Conservation (phyloP, 2,888 invertebrate species). For the Chloroclystis v-ata region DNA sequence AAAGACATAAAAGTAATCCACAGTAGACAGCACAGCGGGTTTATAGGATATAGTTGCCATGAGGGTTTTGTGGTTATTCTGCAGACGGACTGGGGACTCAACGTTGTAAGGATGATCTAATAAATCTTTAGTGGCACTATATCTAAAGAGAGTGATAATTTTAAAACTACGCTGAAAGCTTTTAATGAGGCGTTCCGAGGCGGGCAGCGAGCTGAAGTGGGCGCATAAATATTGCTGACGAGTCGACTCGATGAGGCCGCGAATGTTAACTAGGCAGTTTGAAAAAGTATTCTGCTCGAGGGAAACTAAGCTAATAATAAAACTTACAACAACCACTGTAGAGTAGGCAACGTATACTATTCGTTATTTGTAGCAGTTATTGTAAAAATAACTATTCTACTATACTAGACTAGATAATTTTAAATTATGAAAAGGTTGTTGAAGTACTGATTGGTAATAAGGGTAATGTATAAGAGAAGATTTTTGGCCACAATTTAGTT, state of each 20-base stretch:
- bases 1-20: conserved; percentile 39
- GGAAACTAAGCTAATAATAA: conserved; percentile 16
- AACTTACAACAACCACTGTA: background rate
- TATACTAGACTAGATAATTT: no score
- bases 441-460: no score
- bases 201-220: conserved; percentile 44
- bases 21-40: conserved; percentile 27
- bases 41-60: conserved; percentile 29
- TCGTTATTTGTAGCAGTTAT: no score
- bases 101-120: conserved; percentile 39
- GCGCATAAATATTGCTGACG: conserved; percentile 52
- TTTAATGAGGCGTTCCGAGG: conserved; percentile 52
- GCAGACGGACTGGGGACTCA: conserved; percentile 32
- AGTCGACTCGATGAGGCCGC: conserved; percentile 42
- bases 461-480: no score
- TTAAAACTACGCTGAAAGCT: conserved; percentile 55
- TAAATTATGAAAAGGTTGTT: no score
- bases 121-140: conserved; percentile 43
- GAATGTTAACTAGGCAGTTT: conserved; percentile 41
- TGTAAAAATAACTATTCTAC: no score
- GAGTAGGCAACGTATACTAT: no score
- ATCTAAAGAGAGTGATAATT: conserved; percentile 48
- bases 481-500: no score
- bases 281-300: conserved; percentile 32
- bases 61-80: conserved; percentile 31